Base-by-base conservation (phyloP, 2,888 invertebrate genomes). In the Plemyria rubiginata region DNA sequence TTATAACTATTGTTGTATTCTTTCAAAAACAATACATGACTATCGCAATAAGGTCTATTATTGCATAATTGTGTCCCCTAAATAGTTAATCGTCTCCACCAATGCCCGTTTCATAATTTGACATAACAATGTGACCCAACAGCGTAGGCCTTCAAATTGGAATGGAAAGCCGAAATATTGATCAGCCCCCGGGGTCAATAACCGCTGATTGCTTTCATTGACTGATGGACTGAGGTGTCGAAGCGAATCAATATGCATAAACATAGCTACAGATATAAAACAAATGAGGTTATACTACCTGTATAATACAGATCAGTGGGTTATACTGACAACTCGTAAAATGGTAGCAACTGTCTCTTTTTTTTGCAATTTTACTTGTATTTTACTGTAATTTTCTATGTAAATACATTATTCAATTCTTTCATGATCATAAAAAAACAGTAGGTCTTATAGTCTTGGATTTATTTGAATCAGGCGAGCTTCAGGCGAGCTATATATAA, bases 161-260 rank as follows among this genome's bases (percentile, higher is more conserved):
- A 80, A 78, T 84, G 82, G 81, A 83, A 84, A 81, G 79, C 82
- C 79, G 82, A 84, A 85, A 81, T 86, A 86, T 86, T 86, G 86
- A 86, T 86, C 84, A 78, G 68, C 40, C 66, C 43, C 62, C 69
- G 74, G 73, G 86, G 80, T 84, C 80, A 79, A 75, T 77, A 77
- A 75, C 84, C 86, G 79, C 65, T 85, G 83, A 86, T 86, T 86
- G 80, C 82, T 77, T 82, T 82, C 80, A 82, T 82, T 81, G 81
- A 77, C 72, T 71, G 71, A 76, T 72, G 68, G 75, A 64, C 69
- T 68, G 49, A 64, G 53, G 60, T 64, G 64, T 64, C 53, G 53
- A 56, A 50, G 16, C 28, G 11, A 53, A 45, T 46, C 45, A 9
- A 64, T 45, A 43, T 54, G 29, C 28, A 36, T 53, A 52, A 11